These are phyloP conservation scores for Aulostomus chinensis DNA, from an alignment of 2,797 vertebrate species.

Conservation along the genomic window DNA sequence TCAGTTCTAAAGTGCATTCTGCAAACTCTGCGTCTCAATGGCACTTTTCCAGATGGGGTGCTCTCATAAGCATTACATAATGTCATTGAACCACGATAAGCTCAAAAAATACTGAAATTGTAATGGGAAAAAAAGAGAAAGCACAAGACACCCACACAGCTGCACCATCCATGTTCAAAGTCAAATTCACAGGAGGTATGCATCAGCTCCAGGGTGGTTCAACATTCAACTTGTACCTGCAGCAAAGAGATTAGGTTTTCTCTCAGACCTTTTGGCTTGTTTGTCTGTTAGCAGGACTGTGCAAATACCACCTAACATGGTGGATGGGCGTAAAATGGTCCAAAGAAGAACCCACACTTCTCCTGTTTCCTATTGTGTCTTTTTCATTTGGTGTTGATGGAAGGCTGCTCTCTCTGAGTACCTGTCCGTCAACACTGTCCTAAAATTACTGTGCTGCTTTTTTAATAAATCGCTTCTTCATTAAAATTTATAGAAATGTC, in stretches of 20 bases:
- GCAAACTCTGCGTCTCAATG: conserved; percentile 58
- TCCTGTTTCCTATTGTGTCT: too few relatives aligned
- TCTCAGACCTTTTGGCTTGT: neutral
- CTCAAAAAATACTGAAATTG: conserved; percentile 52
- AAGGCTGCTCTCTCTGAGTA: too few relatives aligned
- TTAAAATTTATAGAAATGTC: too few relatives aligned
- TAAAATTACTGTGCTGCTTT: too few relatives aligned
- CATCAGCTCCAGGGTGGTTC: conserved; percentile 43
- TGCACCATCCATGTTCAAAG: conserved; percentile 43
- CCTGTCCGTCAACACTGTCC: too few relatives aligned
- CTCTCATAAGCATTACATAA: conserved; percentile 73
- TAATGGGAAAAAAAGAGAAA: conserved; percentile 21
- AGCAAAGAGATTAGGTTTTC: neutral
- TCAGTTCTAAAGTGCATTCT: conserved; percentile 47
- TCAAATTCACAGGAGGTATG: conserved; percentile 44
- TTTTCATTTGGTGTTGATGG: too few relatives aligned
- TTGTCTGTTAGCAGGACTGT: neutral
- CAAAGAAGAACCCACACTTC: neutral
- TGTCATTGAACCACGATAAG: conserved; percentile 66
- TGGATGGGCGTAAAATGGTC: too few relatives aligned
- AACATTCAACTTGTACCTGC: conserved; percentile 7
- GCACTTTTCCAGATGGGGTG: conserved; percentile 71
- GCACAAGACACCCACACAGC: conserved; percentile 64
- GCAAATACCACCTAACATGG: neutral
- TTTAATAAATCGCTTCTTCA: too few relatives aligned